Percentiles rank a stretch among this genome's conserved stretches.
Evolutionary conservation across 1,140 invertebrate genomes (phyloP).

Genomic region (Anoplolepis gracilipes): DNA sequence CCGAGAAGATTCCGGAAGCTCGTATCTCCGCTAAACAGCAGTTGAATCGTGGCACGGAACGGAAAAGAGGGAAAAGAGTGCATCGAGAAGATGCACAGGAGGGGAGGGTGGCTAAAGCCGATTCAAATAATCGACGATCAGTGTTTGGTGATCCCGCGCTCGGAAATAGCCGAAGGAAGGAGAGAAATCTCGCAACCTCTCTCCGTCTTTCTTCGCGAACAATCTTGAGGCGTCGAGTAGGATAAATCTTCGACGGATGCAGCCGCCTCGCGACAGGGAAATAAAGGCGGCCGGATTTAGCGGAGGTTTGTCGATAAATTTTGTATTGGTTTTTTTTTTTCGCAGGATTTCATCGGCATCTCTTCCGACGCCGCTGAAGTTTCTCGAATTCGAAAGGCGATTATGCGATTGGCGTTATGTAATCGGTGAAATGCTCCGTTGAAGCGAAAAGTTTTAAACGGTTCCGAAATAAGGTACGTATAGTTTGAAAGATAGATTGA

Average conservation of each 20-base stretch:
- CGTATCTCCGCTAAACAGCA: slow-evolving; percentile 69
- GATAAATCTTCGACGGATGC: slow-evolving; percentile 58
- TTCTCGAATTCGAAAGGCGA: neutral
- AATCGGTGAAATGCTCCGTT: neutral
- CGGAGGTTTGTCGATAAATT: slow-evolving; percentile 42
- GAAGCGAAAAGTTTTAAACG: neutral
- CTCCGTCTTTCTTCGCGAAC: slow-evolving; percentile 11
- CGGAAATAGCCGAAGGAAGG: slow-evolving; percentile 59
- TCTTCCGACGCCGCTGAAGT: neutral
- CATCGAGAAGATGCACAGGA: neutral
- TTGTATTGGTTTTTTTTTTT: slow-evolving; percentile 40
- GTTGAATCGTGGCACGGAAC: slow-evolving; percentile 8
- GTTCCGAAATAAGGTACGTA: neutral
- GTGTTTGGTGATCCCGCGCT: slow-evolving; percentile 71
- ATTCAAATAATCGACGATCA: slow-evolving; percentile 76
- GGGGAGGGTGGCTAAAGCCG: slow-evolving; percentile 64
- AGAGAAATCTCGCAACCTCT: slow-evolving; percentile 34
- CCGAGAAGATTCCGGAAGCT: slow-evolving; percentile 20
- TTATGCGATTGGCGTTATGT: slow-evolving; percentile 32
- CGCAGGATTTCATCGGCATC: neutral
- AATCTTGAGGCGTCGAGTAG: slow-evolving; percentile 58
- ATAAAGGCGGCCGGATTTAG: slow-evolving; percentile 34
- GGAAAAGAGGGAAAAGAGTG: neutral
- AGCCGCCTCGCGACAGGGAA: slow-evolving; percentile 25
- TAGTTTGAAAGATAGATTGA: neutral